Evolutionary conservation across 2,888 invertebrate species (phyloP).

Genomic region (Keiferia lycopersicella): DNA sequence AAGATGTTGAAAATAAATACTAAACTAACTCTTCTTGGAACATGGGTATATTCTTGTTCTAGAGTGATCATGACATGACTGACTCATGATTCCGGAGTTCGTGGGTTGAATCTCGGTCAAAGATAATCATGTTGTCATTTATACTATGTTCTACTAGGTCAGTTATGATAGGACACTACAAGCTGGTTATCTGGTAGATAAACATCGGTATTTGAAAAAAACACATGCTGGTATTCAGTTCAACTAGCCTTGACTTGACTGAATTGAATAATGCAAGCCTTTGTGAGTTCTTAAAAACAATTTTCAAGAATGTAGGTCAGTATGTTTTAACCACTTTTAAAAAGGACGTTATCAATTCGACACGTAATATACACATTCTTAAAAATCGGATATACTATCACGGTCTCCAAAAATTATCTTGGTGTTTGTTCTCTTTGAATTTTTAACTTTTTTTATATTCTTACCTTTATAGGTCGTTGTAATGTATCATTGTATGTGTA

Average conservation of each 20-base stretch:
- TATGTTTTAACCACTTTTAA: no score
- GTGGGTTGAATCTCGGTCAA: slow-evolving; percentile 3
- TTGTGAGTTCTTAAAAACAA: no score
- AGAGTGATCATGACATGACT: not conserved
- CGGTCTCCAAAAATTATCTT: no score
- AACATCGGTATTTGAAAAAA: not conserved
- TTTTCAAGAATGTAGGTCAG: no score
- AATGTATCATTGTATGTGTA: slow-evolving; percentile 44
- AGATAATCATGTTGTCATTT: not conserved
- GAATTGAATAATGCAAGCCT: no score
- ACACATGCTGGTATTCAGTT: not conserved
- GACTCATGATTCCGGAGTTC: not conserved
- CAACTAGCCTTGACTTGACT: no score
- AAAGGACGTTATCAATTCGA: no score
- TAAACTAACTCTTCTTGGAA: not conserved
- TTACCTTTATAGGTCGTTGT: slow-evolving; percentile 46
- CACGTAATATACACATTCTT: no score
- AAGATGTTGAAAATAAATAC: no score
- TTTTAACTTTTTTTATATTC: not conserved
- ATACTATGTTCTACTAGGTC: not conserved
- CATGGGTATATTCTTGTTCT: not conserved
- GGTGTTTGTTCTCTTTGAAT: no score
- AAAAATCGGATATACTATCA: no score
- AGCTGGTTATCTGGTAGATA: not conserved
- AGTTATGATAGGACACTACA: not conserved